Evolutionary conservation across 2,113 vertebrate genomes (phyloP), one percentile per base, ranked within the genome.

Genomic region (Sprattus sprattus): DNA sequence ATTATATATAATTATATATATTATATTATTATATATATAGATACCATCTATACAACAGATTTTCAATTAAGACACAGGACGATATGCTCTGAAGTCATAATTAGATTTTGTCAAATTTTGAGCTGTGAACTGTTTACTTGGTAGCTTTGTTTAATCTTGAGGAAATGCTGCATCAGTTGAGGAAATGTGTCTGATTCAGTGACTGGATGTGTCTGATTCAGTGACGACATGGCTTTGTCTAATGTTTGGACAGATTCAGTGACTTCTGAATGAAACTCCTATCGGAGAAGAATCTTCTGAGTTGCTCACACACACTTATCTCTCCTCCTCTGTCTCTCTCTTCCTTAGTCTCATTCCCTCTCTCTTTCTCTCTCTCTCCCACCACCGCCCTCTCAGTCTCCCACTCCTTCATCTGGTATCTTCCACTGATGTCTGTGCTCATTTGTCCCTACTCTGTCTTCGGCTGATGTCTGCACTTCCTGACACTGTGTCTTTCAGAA

Each of bases 281-380:
- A 28, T 10, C 32, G 64, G 64, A 32, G 52, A 18, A 18, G 15
- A 4, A 4, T 2, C 16, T 54, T 4, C 52, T 54, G 15, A 18
- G 15, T 2, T 18, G 4, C 64, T 28, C 28, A 13, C 25, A 71
- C 64, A 64, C 57, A 64, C 22, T 54, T 4, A 16, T 54, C 52
- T 54, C 52, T 54, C 15, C 18, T 67, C 60, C n/a, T 64, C 57
- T n/a, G 8, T 18, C 20, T 57, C 54, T 57, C 54, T 20, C 3
- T 57, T 22, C n/a, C 64, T 28, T 11, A 52, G 25, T 75, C 52
- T 44, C 45, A 45, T 32, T 22, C 39, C 71, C 28, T 67, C 64
- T 13, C 86, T 82, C 80, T 49, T 0, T 47, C 49, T 80, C 83
- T 45, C 64, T 82, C 82, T 85, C 88, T 84, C 67, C 22, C 80